Base-by-base conservation (phyloP, 1,140 invertebrate genomes). In the Camponotus vicinus region DNA sequence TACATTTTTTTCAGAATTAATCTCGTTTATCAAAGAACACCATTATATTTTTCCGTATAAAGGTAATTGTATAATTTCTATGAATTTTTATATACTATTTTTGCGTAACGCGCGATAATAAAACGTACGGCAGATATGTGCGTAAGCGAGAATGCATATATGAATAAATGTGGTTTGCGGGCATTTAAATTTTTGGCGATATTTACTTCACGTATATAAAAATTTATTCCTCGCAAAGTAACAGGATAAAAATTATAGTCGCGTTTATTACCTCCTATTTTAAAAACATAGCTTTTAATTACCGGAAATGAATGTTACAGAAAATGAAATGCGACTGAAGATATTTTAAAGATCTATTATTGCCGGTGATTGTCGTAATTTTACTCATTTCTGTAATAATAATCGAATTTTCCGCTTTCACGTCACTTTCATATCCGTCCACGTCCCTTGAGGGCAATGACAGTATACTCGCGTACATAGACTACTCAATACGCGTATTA, bases 371-470 rank as follows among this genome's bases (percentile, higher is more conserved):
- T 80, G 64, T 57, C 37, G 37, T 82, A 83, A 83, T 83, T 73
- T 83, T 49, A 73, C 37, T 73, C 40, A 69, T 61, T 73, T 83
- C 69, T 49, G 18, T 63, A 63, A 83, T 61, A 37, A 61, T 78
- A 63, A 86, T 86, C 45, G 40, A 82, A 34, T 70, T 61, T 75
- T 78, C 61, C 82, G 73, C 82, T 85, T 85, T 85, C 82, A 85
- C 73, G 73, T 77, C 82, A 85, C n/a, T 55, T 66, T 55, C 59
- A 67, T 70, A 78, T 73, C 69, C 88, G 59, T 13, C 70, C 83
- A 57, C 34, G 40, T 49, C 69, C 69, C 79, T 83, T 63, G 55
- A 75, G 79, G 37, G 57, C 57, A 83, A 73, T 75, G 69, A 75
- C 79, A 83, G 86, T 42, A 27, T 15, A 15, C n/a, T 59, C 78